Conservation (phyloP, 2,888 invertebrate genomes). For the Pollenia labialis region DNA sequence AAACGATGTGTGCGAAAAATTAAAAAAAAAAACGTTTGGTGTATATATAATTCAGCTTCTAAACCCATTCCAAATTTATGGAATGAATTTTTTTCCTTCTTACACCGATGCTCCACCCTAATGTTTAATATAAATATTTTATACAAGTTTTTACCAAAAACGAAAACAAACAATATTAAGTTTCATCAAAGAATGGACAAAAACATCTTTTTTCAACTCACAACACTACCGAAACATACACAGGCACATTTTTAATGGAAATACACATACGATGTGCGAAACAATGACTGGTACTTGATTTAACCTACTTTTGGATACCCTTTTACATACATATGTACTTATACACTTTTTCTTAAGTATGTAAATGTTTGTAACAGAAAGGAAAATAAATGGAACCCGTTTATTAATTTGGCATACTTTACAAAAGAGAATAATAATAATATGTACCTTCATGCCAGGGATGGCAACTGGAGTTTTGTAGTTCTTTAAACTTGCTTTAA, state of each 20-base stretch:
- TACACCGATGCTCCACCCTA: too few relatives aligned
- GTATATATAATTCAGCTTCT: too few relatives aligned
- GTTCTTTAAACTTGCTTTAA: neutral
- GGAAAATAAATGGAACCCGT: slow-evolving; percentile 45
- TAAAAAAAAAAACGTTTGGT: too few relatives aligned
- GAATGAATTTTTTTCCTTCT: too few relatives aligned
- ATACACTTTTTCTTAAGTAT: neutral
- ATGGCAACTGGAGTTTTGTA: too few relatives aligned
- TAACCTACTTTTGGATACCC: slow-evolving; percentile 10
- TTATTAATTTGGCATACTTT: slow-evolving; percentile 73
- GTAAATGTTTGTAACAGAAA: too few relatives aligned
- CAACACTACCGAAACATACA: neutral
- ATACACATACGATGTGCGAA: neutral
- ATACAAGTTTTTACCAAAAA: neutral
- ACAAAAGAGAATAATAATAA: neutral
- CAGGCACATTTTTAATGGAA: neutral
- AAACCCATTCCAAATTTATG: too few relatives aligned
- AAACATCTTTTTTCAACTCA: neutral
- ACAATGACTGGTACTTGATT: neutral
- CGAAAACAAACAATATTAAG: neutral
- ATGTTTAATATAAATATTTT: too few relatives aligned
- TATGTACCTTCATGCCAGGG: too few relatives aligned
- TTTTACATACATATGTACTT: too few relatives aligned
- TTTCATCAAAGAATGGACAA: neutral
- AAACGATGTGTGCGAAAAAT: too few relatives aligned